Conservation (phyloP, 2,113 vertebrate species). For the Ctenomys sociabilis region DNA sequence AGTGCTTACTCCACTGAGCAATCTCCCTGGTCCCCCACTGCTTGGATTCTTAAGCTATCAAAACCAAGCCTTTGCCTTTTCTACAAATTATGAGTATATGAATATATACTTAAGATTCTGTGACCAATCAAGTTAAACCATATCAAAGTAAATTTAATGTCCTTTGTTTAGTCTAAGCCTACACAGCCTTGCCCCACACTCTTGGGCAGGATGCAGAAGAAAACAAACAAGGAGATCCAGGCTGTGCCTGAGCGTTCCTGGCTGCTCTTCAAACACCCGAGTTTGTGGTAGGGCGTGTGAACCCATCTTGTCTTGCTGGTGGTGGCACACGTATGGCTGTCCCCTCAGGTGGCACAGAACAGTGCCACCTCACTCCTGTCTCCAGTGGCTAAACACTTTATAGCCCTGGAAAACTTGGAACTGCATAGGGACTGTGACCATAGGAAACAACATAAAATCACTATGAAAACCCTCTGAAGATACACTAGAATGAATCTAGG, state of each 20-base stretch:
- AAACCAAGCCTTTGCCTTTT: background rate
- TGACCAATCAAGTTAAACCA: constrained; percentile 52
- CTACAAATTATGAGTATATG: constrained; percentile 2
- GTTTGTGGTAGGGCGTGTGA: background rate
- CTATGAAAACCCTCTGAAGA: background rate
- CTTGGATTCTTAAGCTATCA: background rate
- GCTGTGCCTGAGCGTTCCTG: background rate
- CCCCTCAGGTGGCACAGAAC: background rate
- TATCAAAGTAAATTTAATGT: constrained; percentile 23
- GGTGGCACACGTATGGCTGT: background rate
- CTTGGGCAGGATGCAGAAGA: background rate
- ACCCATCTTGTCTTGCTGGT: background rate
- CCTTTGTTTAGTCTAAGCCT: background rate
- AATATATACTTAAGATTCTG: constrained; percentile 36
- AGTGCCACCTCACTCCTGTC: background rate
- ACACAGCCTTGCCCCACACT: background rate
- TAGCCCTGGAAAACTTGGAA: background rate
- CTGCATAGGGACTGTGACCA: background rate
- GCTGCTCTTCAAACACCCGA: background rate
- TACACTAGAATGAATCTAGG: background rate
- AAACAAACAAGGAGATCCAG: background rate
- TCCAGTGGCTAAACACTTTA: background rate
- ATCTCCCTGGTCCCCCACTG: too few relatives aligned
- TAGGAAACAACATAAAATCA: background rate
- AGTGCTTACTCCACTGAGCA: too few relatives aligned